phyloP scores from a whole-genome alignment of 1,140 invertebrate genomes.

The Drosophila sulfurigaster region DNA sequence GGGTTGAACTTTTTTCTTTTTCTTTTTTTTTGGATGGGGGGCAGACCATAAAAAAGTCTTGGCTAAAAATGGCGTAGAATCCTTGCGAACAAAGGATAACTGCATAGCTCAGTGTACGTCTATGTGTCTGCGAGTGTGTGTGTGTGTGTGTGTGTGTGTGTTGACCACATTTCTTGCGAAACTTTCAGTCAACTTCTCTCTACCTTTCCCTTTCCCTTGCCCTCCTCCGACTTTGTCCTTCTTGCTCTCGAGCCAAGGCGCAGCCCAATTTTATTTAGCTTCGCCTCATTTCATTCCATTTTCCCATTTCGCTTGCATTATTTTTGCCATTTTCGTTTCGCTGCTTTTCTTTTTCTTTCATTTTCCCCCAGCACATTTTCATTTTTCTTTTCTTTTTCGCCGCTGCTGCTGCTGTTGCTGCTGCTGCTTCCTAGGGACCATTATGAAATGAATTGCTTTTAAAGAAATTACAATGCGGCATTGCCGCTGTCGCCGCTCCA shows the following conservation, averaged over 20 bases:
- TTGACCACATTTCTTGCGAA: slow-evolving; percentile 56
- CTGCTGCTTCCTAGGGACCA: slow-evolving; percentile 60
- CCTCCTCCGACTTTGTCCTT: background rate
- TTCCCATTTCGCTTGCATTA: slow-evolving; percentile 62
- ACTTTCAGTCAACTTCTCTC: slow-evolving; percentile 47
- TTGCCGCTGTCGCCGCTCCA: slow-evolving; percentile 20
- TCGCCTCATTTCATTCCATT: slow-evolving; percentile 61
- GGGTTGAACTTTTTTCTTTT: slow-evolving; percentile 27
- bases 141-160: slow-evolving; percentile 53
- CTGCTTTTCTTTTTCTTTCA: slow-evolving; percentile 32
- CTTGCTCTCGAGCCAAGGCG: slow-evolving; percentile 24
- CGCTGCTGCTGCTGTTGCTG: background rate
- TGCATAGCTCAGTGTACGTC: slow-evolving; percentile 49
- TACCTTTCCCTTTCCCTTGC: background rate
- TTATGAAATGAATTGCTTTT: slow-evolving; percentile 84
- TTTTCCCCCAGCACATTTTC: slow-evolving; percentile 13
- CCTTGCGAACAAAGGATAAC: slow-evolving; percentile 71
- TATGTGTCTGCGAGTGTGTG: slow-evolving; percentile 37
- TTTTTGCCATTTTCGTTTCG: slow-evolving; percentile 75
- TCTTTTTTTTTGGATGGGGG: too few species aligned
- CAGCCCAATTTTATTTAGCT: slow-evolving; percentile 72
- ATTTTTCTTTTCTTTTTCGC: background rate
- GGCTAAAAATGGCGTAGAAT: slow-evolving; percentile 58
- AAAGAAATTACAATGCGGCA: slow-evolving; percentile 81
- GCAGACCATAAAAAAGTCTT: slow-evolving; percentile 50